Base-by-base conservation (phyloP, 2,113 vertebrate genomes). In the Indicator maculatus region DNA sequence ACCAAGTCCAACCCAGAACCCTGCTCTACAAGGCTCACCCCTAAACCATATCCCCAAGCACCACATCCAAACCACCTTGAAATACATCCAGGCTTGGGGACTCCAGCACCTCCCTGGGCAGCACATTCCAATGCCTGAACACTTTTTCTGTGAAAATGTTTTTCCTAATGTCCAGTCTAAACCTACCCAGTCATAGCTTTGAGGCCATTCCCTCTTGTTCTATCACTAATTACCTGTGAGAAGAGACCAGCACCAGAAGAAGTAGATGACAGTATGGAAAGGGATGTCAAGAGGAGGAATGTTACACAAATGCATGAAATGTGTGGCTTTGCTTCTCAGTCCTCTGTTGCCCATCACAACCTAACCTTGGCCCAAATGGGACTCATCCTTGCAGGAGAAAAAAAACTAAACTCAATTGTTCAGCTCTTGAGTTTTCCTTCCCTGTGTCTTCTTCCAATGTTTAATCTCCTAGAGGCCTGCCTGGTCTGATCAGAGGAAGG, bases 401-500 rank as follows among this genome's bases (percentile, higher is more conserved):
- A 73, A 69, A 44, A 36, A 36, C 36, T 23, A 71, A 90, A 81
- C 21, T 78, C 64, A 18, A 39, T 64, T 61, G 28, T 70, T 85
- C 31, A 90, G 64, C 8, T 60, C 45, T 60, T 86, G 13, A 19
- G n/a, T 80, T 87, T 93, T 73, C 31, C 39, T 91, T 31, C 33
- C 23, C 41, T 64, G n/a, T 61, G 33, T 77, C 56, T 73, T 84
- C 41, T 82, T 87, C 78, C 89, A 64, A 44, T 41, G 5, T 63
- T 93, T 86, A 23, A 64, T 65, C 31, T 80, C 55, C 31, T 56
- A 55, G 39, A 63, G 36, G 26, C 36, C 53, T 76, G 38, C 20
- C 71, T 77, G 64, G 64, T 58, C 64, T 71, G 41, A 38, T 69
- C 70, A 92, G 67, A 95, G 33, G 74, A 92, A 88, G 75, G 95